Evolutionary conservation across 2,888 invertebrate genomes (phyloP), one percentile per base, ranked within the genome.

Genomic region (Mythimna loreyi): DNA sequence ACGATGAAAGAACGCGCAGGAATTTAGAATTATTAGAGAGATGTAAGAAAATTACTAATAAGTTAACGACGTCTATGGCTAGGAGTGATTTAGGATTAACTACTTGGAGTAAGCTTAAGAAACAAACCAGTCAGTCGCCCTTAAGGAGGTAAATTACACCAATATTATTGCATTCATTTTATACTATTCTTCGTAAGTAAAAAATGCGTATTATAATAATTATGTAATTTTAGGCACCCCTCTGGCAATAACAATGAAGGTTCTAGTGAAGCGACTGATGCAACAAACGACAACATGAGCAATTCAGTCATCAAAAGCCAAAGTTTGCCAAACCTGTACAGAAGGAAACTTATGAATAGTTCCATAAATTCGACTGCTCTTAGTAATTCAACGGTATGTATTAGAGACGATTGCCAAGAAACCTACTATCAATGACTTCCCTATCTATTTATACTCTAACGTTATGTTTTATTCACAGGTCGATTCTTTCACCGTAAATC

Each of bases 21-120:
- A 96, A 96, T 91, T 94, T 96, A 95, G 96, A 95, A 92, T 93
- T 96, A 92, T 91, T 96, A 94, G 94, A 95, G 78, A 92, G 94
- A 92, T 96, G 96, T 95, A 95, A 95, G 90, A 94, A 93, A 91
- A 83, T 96, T 91, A 96, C 96, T 59, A 92, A 93, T 92, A 94
- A 93, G 90, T 89, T 97, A 92, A 97, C 98, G 86, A 96, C 97
- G 78, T 98, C 98, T 84, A 98, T 98, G 98, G 98, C 98, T 75
- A 97, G 97, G 90, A 98, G 98, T 72, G 98, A 98, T 92, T 98
- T 98, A 87, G 98, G 98, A 84, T 97, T 98, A 93, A 98, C 98
- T 81, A 98, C 98, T 55, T 98, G 98, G 98, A 98, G 98, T 93
- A 98, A 98, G 91, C 96, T 98, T 88, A 98, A 98, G 94, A 97